Evolutionary conservation across 1,140 invertebrate species (phyloP).

Genomic region (Papilio xuthus): DNA sequence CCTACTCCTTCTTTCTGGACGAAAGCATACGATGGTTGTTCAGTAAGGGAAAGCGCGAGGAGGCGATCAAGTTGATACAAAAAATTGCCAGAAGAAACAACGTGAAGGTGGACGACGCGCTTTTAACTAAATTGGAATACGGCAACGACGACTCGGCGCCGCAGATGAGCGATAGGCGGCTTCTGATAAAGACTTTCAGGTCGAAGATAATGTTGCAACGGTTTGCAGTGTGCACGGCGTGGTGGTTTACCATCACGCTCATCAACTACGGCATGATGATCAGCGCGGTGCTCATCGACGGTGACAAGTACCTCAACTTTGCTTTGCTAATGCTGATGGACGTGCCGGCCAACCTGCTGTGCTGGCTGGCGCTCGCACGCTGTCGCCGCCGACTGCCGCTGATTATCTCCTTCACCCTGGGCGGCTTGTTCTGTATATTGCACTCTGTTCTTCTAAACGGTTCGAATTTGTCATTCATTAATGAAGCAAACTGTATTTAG

Average conservation of each 20-base stretch:
- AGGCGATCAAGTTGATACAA: constrained; percentile 61
- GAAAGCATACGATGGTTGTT: constrained; percentile 85
- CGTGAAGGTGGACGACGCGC: constrained; percentile 54
- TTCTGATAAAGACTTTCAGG: constrained; percentile 67
- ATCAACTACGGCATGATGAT: constrained; percentile 92
- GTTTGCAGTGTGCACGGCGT: constrained; percentile 85
- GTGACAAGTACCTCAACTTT: constrained; percentile 87
- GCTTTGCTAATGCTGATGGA: constrained; percentile 86
- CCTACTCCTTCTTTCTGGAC: constrained; percentile 70
- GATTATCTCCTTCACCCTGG: constrained; percentile 62
- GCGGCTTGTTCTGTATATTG: constrained; percentile 67
- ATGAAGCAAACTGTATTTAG: neutral
- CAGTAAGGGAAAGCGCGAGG: constrained; percentile 80
- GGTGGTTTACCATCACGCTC: constrained; percentile 88
- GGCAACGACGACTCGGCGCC: constrained; percentile 51
- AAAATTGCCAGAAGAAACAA: constrained; percentile 68
- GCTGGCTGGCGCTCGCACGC: constrained; percentile 70
- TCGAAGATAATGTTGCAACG: constrained; percentile 70
- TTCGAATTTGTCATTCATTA: constrained; percentile 38
- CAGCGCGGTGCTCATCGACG: constrained; percentile 88
- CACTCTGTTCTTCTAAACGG: constrained; percentile 72
- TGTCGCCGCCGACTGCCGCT: constrained; percentile 66
- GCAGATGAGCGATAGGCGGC: constrained; percentile 53
- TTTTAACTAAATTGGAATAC: constrained; percentile 63
- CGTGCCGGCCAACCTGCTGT: constrained; percentile 87